Conservation (phyloP, 2,888 invertebrate species). For the Amphipyra berbera region DNA sequence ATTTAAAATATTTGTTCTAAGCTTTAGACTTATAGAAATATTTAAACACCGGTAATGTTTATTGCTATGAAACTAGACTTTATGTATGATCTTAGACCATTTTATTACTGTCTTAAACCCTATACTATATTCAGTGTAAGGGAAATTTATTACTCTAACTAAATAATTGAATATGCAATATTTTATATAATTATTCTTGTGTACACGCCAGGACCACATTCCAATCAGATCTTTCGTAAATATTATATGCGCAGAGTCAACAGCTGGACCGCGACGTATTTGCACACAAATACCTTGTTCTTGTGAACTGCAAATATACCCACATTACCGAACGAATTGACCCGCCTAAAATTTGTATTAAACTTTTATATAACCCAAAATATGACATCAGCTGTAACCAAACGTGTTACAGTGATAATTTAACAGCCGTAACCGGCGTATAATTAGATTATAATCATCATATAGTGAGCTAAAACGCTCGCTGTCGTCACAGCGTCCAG, state of each 20-base stretch:
- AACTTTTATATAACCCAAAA: conserved; percentile 42
- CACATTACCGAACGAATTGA: conserved; percentile 52
- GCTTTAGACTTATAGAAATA: too few species aligned
- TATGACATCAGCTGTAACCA: conserved; percentile 54
- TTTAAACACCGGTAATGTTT: too few species aligned
- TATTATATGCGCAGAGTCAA: conserved; percentile 79
- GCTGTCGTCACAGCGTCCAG: conserved; percentile 71
- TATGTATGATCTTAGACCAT: not conserved
- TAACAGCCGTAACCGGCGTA: conserved; percentile 60
- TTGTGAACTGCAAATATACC: conserved; percentile 73
- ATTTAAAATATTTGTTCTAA: too few species aligned
- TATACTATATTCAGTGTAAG: not conserved
- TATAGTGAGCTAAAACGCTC: conserved; percentile 58
- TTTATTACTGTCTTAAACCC: not conserved
- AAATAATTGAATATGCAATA: conserved; percentile 29
- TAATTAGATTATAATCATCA: conserved; percentile 75
- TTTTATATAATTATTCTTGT: conserved; percentile 38
- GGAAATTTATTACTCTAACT: not conserved
- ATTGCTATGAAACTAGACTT: not conserved
- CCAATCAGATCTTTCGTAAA: conserved; percentile 80
- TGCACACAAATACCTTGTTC: conserved; percentile 74
- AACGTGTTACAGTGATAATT: conserved; percentile 51
- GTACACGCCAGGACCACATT: conserved; percentile 68
- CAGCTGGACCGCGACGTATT: conserved; percentile 81
- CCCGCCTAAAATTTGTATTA: conserved; percentile 41